Evolutionary conservation across 2,888 invertebrate species (phyloP), one percentile per base, ranked within the genome.

Genomic region (Blastobasis lacticolella): DNA sequence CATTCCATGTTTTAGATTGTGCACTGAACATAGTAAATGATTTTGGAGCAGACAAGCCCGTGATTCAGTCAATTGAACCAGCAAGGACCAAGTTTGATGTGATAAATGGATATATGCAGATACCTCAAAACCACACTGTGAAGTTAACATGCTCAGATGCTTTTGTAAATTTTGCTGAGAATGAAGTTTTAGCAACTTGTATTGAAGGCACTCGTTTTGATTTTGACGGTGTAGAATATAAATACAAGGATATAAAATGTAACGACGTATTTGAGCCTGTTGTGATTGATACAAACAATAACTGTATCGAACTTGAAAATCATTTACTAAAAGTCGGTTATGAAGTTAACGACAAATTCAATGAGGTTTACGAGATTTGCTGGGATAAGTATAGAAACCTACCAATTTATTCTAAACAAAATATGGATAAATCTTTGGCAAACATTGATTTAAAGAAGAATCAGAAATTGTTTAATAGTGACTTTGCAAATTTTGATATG

Each of bases 321-420:
- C 69, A 76, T 57, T 53, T 45, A 9, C 5, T 75, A 0, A 55
- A 64, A 43, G 54, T 81, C 10, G 73, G 70, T 4, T 80, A 62
- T 48, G 52, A 57, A 38, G 4, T 60, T 3, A 6, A 45, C 4
- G 48, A 23, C 4, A 41, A 46, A 10, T 64, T 67, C 43, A 37
- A 66, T 4, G 56, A 58, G 10, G 66, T 73, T 0, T 82, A 71
- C 40, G 66, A 73, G 50, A 60, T 78, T 5, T 82, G 82, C 46
- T 40, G 72, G 0, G 67, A 77, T 49, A 63, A 56, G 37, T 40
- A 46, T 0, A 63, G 58, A 1, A 66, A 67, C 23, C 46, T 60
- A 3, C 70, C 78, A 2, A 44, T 75, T 9, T 79, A 66, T 49
- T 50, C 69, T 0, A 68, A 63, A 51, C 64, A 73, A 5, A 52